Evolutionary conservation across 2,113 vertebrate species (phyloP).

Genomic region (Chionis minor): DNA sequence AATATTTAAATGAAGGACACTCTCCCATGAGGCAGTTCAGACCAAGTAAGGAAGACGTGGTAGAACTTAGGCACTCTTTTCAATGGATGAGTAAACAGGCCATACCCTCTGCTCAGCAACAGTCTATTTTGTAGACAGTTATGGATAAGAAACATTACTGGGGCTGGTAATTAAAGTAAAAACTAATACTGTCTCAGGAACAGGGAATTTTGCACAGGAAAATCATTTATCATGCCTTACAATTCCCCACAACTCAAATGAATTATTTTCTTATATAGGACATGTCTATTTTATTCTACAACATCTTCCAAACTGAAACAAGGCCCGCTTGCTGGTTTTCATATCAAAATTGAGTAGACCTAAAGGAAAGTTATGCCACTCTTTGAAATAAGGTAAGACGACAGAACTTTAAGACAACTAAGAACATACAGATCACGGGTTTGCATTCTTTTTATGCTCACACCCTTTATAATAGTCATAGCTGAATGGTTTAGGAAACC

Average conservation of each 20-base stretch:
- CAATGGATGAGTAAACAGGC: conserved; percentile 95
- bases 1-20: conserved; percentile 95
- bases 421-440: background rate
- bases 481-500: background rate
- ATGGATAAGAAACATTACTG: conserved; percentile 98
- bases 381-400: background rate
- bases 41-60: conserved; percentile 74
- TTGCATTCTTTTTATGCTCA: background rate
- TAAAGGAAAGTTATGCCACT: background rate
- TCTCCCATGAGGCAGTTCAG: conserved; percentile 77
- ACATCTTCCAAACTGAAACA: conserved; percentile 24
- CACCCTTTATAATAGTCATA: background rate
- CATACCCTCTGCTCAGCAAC: conserved; percentile 90
- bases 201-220: conserved; percentile 86
- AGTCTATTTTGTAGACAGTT: conserved; percentile 94
- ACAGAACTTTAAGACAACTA: background rate
- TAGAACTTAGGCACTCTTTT: conserved; percentile 80
- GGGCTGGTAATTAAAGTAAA: conserved; percentile 96
- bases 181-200: conserved; percentile 96
- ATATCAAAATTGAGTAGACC: background rate
- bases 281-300: conserved; percentile 57
- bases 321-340: conserved; percentile 39
- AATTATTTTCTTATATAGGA: conserved; percentile 85
- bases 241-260: conserved; percentile 82
- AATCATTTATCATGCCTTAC: conserved; percentile 91